A percentile compares a stretch with the other conserved stretches of the same genome.
Evolutionary conservation across 2,797 vertebrate genomes (phyloP).

Genomic region (Malurus splendens): DNA sequence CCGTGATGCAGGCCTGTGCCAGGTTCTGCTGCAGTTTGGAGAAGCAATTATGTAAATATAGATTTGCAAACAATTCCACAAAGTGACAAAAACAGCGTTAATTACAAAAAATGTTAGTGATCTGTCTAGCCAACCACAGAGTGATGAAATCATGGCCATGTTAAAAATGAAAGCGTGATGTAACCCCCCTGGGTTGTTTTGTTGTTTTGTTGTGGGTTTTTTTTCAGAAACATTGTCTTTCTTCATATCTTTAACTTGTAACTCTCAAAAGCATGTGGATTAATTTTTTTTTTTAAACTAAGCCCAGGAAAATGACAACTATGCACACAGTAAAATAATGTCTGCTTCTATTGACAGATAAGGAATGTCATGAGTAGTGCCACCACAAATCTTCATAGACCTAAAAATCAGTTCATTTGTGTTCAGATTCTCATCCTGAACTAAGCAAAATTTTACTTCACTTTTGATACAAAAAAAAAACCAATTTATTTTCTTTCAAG

Average conservation of each 20-base stretch:
- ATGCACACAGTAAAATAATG: not conserved
- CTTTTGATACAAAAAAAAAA: not conserved
- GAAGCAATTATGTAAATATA: conserved; percentile 60
- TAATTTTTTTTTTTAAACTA: not conserved
- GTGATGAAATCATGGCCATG: conserved; percentile 31
- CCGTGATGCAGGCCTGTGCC: conserved; percentile 12
- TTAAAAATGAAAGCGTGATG: conserved; percentile 47
- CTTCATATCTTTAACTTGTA: not conserved
- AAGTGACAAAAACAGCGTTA: conserved; percentile 51
- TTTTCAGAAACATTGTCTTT: not conserved
- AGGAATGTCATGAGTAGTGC: not conserved
- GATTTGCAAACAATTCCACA: conserved; percentile 43
- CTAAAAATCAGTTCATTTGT: not conserved
- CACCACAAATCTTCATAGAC: not conserved
- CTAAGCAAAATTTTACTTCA: not conserved
- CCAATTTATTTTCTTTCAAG: not conserved
- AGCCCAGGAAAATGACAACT: not conserved
- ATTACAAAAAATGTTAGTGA: conserved; percentile 23
- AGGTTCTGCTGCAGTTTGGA: conserved; percentile 37
- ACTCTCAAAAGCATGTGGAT: not conserved
- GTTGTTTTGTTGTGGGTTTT: too few relatives aligned
- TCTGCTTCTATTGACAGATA: not conserved
- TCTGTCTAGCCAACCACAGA: conserved; percentile 13
- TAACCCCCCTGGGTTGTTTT: not conserved
- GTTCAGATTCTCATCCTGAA: not conserved